These are phyloP conservation scores for Mus pahari DNA, from an alignment of 2,113 vertebrate species.

Conservation along the genomic window DNA sequence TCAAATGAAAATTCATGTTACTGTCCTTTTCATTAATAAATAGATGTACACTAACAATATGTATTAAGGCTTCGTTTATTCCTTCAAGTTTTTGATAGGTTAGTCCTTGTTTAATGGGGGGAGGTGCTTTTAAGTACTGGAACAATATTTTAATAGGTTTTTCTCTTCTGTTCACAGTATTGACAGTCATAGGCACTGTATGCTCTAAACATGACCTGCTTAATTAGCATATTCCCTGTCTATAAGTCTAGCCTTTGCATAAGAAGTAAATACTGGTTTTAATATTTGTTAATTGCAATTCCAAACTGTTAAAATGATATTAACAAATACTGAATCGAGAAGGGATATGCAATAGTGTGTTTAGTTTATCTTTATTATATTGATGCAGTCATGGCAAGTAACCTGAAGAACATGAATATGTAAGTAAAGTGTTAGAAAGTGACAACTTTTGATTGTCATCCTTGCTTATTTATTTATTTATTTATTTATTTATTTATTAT, in stretches of 20 bases:
- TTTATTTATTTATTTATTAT: too few species aligned
- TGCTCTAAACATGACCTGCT: too few species aligned
- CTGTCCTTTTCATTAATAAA: constrained; percentile 34
- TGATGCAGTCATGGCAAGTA: background rate
- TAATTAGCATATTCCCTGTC: background rate
- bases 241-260: background rate
- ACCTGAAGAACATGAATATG: background rate
- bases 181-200: background rate
- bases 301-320: background rate
- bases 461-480: too few species aligned
- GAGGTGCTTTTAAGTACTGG: background rate
- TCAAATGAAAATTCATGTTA: constrained; percentile 12
- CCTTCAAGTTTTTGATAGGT: background rate
- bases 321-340: background rate
- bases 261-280: background rate
- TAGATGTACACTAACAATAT: background rate
- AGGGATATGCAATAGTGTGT: background rate
- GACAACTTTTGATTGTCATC: background rate
- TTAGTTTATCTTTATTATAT: background rate
- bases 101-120: background rate
- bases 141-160: background rate
- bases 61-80: background rate
- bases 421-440: background rate
- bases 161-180: background rate
- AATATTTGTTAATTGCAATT: background rate